These are phyloP conservation scores for Spatula versicolor DNA, from an alignment of 2,797 vertebrate genomes.

Conservation along the genomic window DNA sequence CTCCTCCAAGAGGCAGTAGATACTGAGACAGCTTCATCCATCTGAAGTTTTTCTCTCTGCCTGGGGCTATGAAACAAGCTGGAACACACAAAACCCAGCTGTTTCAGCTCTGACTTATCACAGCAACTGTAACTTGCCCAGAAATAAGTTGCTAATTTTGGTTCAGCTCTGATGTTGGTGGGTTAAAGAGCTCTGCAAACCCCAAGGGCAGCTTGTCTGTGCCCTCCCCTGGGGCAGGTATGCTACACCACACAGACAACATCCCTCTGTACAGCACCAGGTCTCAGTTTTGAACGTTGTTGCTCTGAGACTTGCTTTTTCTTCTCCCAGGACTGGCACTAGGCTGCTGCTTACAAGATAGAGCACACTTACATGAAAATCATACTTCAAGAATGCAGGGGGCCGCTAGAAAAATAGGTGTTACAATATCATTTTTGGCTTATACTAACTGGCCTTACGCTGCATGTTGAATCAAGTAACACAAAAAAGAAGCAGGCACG, in stretches of 20 bases:
- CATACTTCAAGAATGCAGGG: not conserved
- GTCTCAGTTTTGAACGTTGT: not conserved
- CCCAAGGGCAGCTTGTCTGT: not conserved
- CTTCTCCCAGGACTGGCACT: not conserved
- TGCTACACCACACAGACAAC: not conserved
- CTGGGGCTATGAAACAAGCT: not conserved
- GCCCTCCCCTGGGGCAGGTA: fast-evolving
- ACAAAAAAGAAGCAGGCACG: not conserved
- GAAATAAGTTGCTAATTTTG: not conserved
- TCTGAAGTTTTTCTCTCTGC: not conserved
- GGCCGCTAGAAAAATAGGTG: not conserved
- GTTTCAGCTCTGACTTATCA: not conserved
- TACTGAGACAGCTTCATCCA: not conserved
- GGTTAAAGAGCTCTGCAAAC: not conserved
- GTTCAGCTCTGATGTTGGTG: fast-evolving
- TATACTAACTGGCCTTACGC: not conserved
- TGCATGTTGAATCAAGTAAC: not conserved
- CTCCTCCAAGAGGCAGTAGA: not conserved
- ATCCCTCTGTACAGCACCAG: not conserved
- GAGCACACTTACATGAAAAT: not conserved
- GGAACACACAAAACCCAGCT: not conserved
- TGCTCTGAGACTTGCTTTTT: not conserved
- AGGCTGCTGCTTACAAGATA: not conserved
- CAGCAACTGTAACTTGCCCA: too few relatives aligned
- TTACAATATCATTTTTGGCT: not conserved